Evolutionary conservation across 1,140 invertebrate species (phyloP).

Genomic region (Phthorimaea operculella): DNA sequence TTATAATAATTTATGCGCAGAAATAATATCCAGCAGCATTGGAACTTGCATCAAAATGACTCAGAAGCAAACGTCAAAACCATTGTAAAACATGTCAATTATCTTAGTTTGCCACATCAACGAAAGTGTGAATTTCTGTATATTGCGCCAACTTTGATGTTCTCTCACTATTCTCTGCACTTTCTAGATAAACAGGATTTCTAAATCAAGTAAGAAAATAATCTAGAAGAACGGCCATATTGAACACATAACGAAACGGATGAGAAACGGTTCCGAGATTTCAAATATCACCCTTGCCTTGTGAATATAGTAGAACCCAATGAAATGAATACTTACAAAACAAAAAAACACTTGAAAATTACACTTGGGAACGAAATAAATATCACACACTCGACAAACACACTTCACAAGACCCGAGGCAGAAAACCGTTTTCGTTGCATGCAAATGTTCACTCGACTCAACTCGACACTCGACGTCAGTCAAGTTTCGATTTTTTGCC

Average conservation of each 20-base stretch:
- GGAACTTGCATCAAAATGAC: constrained; percentile 42
- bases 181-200: not conserved
- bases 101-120: constrained; percentile 54
- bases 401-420: constrained; percentile 59
- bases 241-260: constrained; percentile 33
- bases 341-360: constrained; percentile 46
- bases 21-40: constrained; percentile 29
- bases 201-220: constrained; percentile 24
- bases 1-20: constrained; percentile 16
- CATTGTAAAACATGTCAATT: constrained; percentile 47
- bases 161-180: not conserved
- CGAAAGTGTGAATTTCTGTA: constrained; percentile 15
- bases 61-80: constrained; percentile 62
- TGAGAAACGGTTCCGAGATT: constrained; percentile 18
- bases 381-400: constrained; percentile 54
- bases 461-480: constrained; percentile 19
- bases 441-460: constrained; percentile 34
- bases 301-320: constrained; percentile 3
- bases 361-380: constrained; percentile 46
- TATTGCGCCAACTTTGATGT: not conserved
- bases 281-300: not conserved
- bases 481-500: constrained; percentile 55
- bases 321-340: constrained; percentile 47
- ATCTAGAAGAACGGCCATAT: constrained; percentile 61
- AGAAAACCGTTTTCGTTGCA: constrained; percentile 60